These are phyloP conservation scores for Lepilemur septentrionalis DNA, from an alignment of 2,797 vertebrate genomes.

Conservation along the genomic window DNA sequence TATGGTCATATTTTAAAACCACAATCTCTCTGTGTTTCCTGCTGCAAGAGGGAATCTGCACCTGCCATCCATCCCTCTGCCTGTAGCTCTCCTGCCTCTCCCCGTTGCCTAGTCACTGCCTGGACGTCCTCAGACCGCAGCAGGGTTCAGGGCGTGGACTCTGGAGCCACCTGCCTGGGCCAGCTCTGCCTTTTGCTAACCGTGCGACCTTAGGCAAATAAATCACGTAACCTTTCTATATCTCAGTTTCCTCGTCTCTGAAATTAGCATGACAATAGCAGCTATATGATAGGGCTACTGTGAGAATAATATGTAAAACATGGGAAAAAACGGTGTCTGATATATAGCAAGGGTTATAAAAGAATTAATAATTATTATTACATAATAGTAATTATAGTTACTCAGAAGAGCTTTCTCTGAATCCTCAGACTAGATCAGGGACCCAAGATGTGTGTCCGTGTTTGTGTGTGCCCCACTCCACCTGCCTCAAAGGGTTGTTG, in stretches of 20 bases:
- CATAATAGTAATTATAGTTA: not conserved
- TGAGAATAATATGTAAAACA: not conserved
- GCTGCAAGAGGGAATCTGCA: not conserved
- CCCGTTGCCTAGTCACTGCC: not conserved
- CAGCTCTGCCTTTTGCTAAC: not conserved
- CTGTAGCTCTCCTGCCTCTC: too few species aligned
- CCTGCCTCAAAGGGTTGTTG: not conserved
- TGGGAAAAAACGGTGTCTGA: not conserved
- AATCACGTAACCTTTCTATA: not conserved
- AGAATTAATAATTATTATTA: not conserved
- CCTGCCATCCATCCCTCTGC: rapidly evolving
- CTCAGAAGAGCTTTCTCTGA: not conserved
- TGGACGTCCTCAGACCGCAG: not conserved
- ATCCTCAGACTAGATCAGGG: not conserved
- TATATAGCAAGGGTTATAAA: not conserved
- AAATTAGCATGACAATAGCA: not conserved
- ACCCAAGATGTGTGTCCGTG: not conserved
- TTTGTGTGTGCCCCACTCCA: not conserved
- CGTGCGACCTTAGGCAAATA: not conserved
- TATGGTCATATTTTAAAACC: not conserved
- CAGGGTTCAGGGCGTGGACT: rapidly evolving
- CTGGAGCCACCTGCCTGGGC: not conserved
- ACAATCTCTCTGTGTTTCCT: not conserved
- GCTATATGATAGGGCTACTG: not conserved
- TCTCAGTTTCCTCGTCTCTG: not conserved